A percentile compares a stretch with the other conserved stretches of the same genome.
These are phyloP conservation scores for Hoplodrina blanda DNA, from an alignment of 2,888 invertebrate genomes.

Conservation along the genomic window DNA sequence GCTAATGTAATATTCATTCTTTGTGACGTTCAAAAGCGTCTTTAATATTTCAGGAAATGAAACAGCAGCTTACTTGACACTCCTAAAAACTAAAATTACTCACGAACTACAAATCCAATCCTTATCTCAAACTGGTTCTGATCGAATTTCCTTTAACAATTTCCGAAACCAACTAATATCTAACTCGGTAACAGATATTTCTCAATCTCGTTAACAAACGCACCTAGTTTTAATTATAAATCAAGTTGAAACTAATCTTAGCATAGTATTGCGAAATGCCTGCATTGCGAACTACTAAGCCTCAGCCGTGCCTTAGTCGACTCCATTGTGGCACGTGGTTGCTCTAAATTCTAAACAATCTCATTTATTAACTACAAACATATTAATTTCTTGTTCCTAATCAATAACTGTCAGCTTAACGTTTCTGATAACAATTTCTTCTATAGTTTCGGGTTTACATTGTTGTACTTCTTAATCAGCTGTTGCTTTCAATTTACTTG, in stretches of 20 bases:
- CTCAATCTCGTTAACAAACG: slow-evolving; percentile 58
- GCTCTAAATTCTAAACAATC: slow-evolving; percentile 60
- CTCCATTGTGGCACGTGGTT: slow-evolving; percentile 64
- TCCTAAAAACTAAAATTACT: slow-evolving; percentile 22
- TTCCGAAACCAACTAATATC: slow-evolving; percentile 33
- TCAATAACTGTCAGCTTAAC: slow-evolving; percentile 43
- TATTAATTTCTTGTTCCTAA: slow-evolving; percentile 47
- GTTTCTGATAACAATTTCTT: slow-evolving; percentile 44
- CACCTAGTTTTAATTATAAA: slow-evolving; percentile 62
- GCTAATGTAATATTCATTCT: background rate
- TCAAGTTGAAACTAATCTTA: slow-evolving; percentile 55
- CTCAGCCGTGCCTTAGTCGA: slow-evolving; percentile 22
- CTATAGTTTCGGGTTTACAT: slow-evolving; percentile 14
- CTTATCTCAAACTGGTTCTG: slow-evolving; percentile 22
- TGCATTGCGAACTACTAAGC: slow-evolving; percentile 59
- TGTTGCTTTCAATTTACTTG: slow-evolving; percentile 27
- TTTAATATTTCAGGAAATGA: background rate
- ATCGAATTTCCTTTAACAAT: slow-evolving; percentile 45
- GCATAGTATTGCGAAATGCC: slow-evolving; percentile 55
- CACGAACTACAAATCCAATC: slow-evolving; percentile 12
- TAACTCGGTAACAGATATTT: slow-evolving; percentile 43
- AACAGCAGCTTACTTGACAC: background rate
- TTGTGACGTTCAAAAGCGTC: background rate
- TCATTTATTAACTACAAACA: slow-evolving; percentile 36
- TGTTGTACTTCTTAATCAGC: slow-evolving; percentile 41